Conservation (phyloP, 2,888 invertebrate genomes). For the Leptopilina syphax region DNA sequence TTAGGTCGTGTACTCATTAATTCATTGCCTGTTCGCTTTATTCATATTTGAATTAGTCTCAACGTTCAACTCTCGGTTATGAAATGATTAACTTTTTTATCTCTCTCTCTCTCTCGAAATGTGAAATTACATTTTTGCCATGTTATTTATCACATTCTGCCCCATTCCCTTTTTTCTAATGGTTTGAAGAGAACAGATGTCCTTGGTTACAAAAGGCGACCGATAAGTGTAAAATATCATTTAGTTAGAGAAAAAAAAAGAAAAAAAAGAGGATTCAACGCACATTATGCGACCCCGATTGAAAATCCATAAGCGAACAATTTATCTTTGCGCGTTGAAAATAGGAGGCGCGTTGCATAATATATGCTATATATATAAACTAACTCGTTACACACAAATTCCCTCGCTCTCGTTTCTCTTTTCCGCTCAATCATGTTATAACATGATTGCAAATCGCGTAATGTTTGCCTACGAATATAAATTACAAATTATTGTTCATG, state of each 20-base stretch:
- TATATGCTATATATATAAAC: background rate
- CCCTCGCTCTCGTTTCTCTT: too few relatives aligned
- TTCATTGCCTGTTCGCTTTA: slow-evolving; percentile 2
- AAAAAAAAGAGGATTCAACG: slow-evolving; percentile 10
- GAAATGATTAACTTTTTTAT: slow-evolving; percentile 29
- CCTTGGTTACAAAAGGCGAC: background rate
- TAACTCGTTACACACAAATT: background rate
- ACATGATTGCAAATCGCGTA: slow-evolving; percentile 8
- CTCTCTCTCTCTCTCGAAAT: background rate
- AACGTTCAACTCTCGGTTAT: background rate
- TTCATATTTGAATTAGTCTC: slow-evolving; percentile 11
- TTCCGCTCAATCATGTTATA: too few relatives aligned
- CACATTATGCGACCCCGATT: slow-evolving; percentile 15
- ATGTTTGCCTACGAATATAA: slow-evolving; percentile 15
- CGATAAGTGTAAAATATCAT: slow-evolving; percentile 29
- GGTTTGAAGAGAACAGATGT: slow-evolving; percentile 23
- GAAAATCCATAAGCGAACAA: slow-evolving; percentile 5
- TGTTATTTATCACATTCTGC: slow-evolving; percentile 17
- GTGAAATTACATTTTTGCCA: slow-evolving; percentile 16
- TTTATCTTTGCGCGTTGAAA: background rate
- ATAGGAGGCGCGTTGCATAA: background rate
- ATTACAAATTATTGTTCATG: slow-evolving; percentile 18
- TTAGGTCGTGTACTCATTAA: background rate
- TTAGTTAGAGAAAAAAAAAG: background rate
- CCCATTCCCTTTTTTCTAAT: too few relatives aligned